phyloP scores from a whole-genome alignment of 2,797 vertebrate genomes.

The Microtus obscurus region DNA sequence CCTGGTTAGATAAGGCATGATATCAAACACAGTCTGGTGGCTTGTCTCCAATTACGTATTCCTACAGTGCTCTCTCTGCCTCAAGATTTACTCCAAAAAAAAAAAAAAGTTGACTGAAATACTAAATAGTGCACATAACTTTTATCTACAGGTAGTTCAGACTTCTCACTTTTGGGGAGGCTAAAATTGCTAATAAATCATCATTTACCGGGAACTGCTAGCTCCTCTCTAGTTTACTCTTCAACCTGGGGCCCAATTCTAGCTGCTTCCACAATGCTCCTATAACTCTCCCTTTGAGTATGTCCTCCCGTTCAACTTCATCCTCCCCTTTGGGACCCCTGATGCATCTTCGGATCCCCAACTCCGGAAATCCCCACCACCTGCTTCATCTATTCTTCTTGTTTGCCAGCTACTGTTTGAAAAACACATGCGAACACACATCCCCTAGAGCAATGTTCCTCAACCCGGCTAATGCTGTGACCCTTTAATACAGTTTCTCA shows the following conservation, averaged over 20 bases:
- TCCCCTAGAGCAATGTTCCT: neutral
- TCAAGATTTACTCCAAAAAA: neutral
- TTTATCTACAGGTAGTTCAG: neutral
- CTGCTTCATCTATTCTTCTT: neutral
- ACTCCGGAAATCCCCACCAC: constrained; percentile 30
- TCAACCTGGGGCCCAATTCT: neutral
- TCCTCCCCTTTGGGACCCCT: neutral
- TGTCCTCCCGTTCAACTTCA: neutral
- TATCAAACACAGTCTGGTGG: neutral
- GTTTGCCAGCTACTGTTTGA: constrained; percentile 58
- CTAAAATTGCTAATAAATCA: constrained; percentile 43
- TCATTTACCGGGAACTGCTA: constrained; percentile 13
- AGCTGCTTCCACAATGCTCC: neutral
- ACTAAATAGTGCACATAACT: constrained; percentile 24
- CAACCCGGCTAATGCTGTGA: neutral
- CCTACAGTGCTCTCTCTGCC: neutral
- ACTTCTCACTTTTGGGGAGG: constrained; percentile 6
- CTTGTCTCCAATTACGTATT: neutral
- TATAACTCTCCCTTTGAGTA: neutral
- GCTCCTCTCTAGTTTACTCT: neutral
- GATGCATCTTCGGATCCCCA: neutral
- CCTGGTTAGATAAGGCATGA: neutral
- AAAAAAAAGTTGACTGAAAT: constrained; percentile 35
- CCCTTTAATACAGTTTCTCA: neutral
- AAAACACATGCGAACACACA: neutral